These are phyloP conservation scores for Fundulus diaphanus DNA, from an alignment of 2,797 vertebrate genomes.

Conservation along the genomic window DNA sequence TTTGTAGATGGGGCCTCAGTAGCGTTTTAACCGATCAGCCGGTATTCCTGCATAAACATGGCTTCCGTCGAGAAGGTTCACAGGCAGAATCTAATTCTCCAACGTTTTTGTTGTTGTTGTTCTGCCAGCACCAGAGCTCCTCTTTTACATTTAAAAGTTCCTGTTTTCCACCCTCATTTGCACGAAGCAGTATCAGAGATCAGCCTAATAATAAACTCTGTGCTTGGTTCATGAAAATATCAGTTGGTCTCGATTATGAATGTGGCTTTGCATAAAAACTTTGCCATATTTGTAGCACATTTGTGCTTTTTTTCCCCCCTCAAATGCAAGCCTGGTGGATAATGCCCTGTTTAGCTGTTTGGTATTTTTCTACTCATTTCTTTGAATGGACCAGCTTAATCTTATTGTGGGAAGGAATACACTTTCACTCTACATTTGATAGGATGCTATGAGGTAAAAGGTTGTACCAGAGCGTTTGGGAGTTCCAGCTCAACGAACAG, in stretches of 20 bases:
- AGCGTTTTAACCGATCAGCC: neutral
- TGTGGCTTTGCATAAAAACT: neutral
- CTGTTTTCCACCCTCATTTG: neutral
- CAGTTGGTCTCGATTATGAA: neutral
- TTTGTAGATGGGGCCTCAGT: neutral
- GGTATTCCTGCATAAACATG: neutral
- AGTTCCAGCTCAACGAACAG: neutral
- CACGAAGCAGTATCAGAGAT: neutral
- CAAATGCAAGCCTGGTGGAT: neutral
- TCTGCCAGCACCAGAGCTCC: neutral
- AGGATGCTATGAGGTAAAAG: constrained; percentile 2
- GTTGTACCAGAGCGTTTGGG: constrained; percentile 10
- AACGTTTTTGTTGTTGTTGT: neutral
- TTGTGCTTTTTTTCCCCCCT: neutral
- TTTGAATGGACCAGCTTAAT: constrained; percentile 29
- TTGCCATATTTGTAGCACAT: neutral
- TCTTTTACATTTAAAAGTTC: neutral
- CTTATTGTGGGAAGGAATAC: neutral
- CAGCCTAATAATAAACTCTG: neutral
- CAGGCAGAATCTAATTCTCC: neutral
- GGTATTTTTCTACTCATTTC: constrained; percentile 17
- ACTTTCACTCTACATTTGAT: neutral
- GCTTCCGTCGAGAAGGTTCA: too few relatives aligned
- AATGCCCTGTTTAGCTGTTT: constrained; percentile 17
- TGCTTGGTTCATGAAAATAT: neutral